Evolutionary conservation across 2,113 vertebrate species (phyloP), one percentile per base, ranked within the genome.

Genomic region (Pachyramphus minor): DNA sequence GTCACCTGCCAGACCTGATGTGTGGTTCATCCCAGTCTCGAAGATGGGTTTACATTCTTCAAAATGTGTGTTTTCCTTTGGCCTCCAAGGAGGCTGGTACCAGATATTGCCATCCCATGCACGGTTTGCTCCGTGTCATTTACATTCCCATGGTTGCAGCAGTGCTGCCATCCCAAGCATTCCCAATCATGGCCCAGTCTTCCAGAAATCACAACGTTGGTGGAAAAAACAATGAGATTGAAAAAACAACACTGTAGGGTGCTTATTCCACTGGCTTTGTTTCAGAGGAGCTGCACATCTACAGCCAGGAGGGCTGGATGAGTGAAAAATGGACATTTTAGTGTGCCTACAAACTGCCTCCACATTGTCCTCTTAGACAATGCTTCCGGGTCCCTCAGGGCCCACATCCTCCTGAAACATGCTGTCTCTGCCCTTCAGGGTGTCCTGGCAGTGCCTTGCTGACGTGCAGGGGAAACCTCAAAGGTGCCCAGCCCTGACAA

Each of bases 351-450:
- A 76, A 41, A 37, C 23, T 52, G 66, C 17, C 44, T 56, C 68
- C 45, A 49, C 91, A 96, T 95, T 96, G 96, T 96, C 73, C 89
- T 93, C 42, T 9, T 35, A 93, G 84, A 96, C 91, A 96, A 96
- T 94, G 93, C 89, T 93, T 96, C 95, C 56, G 56, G 84, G 33
- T 89, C 92, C 93, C 95, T 55, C 78, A 91, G 92, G 93, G 93
- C 84, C 87, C 31, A 55, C 81, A 21, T 23, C 69, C 77, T 94
- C 71, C 49, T 63, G 78, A 50, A 45, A 76, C 84, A 89, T 24
- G 82, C 85, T 79, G 62, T n/a, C 30, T 44, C 18, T 69, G n/a
- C 85, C 82, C 75, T 92, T 79, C 81, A 82, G 90, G 74, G 87
- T 78, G 84, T 96, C 87, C 93, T 90, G 91, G 66, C 84, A 89